Conservation (phyloP, 2,797 vertebrate species). For the Tragopan temminckii region DNA sequence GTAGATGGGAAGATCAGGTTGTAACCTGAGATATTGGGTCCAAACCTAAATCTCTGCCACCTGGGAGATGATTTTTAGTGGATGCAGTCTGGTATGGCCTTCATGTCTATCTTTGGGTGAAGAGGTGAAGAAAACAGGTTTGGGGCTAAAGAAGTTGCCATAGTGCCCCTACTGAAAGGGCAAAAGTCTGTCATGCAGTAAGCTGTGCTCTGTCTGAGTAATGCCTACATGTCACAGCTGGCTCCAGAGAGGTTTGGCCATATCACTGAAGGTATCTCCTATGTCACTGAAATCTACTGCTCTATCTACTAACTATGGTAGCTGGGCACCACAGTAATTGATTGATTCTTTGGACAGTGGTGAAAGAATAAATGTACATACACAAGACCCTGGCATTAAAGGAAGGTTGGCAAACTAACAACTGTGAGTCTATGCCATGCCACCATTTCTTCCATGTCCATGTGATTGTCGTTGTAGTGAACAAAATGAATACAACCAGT, state of each 20-base stretch:
- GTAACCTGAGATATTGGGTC: neutral
- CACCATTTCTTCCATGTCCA: neutral
- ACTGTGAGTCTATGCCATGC: neutral
- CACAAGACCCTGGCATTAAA: neutral
- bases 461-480: neutral
- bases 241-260: neutral
- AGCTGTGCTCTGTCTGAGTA: neutral
- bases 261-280: neutral
- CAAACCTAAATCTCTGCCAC: neutral
- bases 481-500: neutral
- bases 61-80: neutral
- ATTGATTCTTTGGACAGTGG: neutral
- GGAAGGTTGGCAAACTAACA: neutral
- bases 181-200: neutral
- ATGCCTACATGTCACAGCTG: neutral
- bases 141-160: rapidly evolving
- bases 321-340: neutral
- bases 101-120: rapidly evolving
- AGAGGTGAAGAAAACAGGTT: neutral
- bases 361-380: neutral
- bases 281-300: neutral
- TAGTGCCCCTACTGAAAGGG: neutral
- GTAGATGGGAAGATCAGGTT: neutral
- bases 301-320: neutral
- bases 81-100: rapidly evolving